Conservation (phyloP, 2,888 invertebrate genomes). For the Clostera curtula region DNA sequence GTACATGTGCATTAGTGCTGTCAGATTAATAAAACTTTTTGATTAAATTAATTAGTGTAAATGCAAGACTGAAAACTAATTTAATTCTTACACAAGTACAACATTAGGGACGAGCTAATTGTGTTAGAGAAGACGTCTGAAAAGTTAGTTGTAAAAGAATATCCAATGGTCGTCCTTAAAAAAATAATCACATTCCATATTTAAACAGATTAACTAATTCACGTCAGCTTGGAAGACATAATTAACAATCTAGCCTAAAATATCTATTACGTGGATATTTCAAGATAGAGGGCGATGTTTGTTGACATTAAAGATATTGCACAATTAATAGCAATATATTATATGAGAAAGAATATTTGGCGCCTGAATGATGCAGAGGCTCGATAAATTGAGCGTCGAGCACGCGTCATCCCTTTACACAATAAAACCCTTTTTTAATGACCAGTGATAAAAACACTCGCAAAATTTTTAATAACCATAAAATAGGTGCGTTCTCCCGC, state of each 20-base stretch:
- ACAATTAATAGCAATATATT: too few species aligned
- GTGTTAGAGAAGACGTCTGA: neutral
- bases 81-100: neutral
- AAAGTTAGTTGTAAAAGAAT: neutral
- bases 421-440: slow-evolving; percentile 26
- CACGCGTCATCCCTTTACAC: slow-evolving; percentile 8
- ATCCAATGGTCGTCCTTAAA: too few species aligned
- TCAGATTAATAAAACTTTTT: neutral
- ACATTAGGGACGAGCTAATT: neutral
- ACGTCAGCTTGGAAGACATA: too few species aligned
- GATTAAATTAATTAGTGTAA: neutral
- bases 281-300: too few species aligned
- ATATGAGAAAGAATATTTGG: too few species aligned
- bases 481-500: slow-evolving; percentile 22
- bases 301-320: too few species aligned
- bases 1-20: too few species aligned
- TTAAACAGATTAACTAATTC: too few species aligned
- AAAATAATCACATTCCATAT: too few species aligned
- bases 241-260: too few species aligned
- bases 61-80: neutral
- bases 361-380: too few species aligned
- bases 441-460: slow-evolving; percentile 19
- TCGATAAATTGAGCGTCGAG: slow-evolving; percentile 1
- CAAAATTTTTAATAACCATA: slow-evolving; percentile 26
- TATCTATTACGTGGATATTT: too few species aligned